These are phyloP conservation scores for Ceratina japonica DNA, from an alignment of 1,140 invertebrate species.

Conservation along the genomic window DNA sequence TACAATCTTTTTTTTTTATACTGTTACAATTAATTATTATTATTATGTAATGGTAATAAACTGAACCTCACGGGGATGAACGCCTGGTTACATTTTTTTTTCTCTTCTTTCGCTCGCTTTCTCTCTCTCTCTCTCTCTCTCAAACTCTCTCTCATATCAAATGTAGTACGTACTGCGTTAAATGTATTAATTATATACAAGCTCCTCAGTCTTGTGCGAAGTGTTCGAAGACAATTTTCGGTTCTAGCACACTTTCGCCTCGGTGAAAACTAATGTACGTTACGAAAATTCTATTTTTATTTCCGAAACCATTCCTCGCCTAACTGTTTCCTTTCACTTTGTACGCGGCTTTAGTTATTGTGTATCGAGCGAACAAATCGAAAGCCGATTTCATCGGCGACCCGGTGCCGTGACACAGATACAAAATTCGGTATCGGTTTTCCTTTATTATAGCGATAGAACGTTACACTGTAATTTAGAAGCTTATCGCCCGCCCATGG, in stretches of 20 bases:
- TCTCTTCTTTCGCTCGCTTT: too few species aligned
- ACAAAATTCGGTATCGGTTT: constrained; percentile 12
- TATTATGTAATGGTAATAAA: constrained; percentile 21
- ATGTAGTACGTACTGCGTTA: constrained; percentile 36
- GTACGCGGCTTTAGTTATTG: neutral
- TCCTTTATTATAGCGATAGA: neutral
- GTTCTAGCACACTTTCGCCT: constrained; percentile 30
- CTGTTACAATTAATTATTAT: neutral
- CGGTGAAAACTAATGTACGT: constrained; percentile 18
- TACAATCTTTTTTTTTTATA: constrained; percentile 12
- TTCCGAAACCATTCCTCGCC: neutral
- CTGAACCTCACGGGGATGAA: constrained; percentile 22
- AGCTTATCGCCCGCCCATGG: constrained; percentile 34
- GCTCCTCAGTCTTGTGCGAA: constrained; percentile 68
- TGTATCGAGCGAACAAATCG: constrained; percentile 14
- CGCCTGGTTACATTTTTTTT: neutral
- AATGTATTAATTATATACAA: constrained; percentile 63
- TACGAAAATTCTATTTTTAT: constrained; percentile 16
- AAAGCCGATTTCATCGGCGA: neutral
- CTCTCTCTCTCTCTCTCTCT: too few species aligned
- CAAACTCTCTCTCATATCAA: constrained; percentile 49
- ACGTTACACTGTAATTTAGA: constrained; percentile 4
- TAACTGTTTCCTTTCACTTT: constrained; percentile 12
- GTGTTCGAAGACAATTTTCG: constrained; percentile 43
- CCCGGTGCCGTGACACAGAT: neutral